A percentile compares a stretch with the other conserved stretches of the same genome.
These are phyloP conservation scores for Alouatta palliata DNA, from an alignment of 2,113 vertebrate species.

Conservation along the genomic window DNA sequence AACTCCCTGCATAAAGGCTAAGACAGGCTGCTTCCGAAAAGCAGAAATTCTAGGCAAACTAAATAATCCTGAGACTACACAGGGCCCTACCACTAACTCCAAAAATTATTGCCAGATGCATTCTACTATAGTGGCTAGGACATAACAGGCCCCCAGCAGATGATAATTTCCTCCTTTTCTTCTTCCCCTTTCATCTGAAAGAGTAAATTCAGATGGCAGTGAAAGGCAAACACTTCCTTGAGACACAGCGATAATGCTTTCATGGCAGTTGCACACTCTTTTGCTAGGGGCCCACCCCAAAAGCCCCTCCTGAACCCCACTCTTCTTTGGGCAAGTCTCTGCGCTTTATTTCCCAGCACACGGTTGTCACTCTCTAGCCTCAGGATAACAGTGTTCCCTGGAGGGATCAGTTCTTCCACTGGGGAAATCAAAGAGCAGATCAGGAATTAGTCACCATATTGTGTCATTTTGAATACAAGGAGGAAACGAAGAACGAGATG, in stretches of 20 bases:
- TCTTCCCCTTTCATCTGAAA: not conserved
- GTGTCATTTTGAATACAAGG: not conserved
- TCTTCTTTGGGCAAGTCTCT: not conserved
- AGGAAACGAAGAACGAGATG: not conserved
- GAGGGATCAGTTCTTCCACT: not conserved
- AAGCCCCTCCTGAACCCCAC: not conserved
- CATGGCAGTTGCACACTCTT: not conserved
- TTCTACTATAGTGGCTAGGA: not conserved
- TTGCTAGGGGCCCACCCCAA: not conserved
- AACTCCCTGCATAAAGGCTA: not conserved
- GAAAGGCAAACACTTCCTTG: not conserved
- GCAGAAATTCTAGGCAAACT: not conserved
- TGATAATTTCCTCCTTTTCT: not conserved
- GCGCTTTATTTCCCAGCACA: not conserved
- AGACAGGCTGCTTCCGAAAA: not conserved
- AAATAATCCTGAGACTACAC: not conserved
- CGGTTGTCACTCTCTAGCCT: not conserved
- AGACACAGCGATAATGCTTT: not conserved
- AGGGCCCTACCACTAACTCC: not conserved
- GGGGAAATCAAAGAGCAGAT: conserved; percentile 45
- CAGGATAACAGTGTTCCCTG: not conserved
- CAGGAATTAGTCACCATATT: conserved; percentile 41
- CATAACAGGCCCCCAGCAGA: not conserved
- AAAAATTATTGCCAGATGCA: not conserved
- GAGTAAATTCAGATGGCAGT: not conserved